phyloP scores from a whole-genome alignment of 2,797 vertebrate genomes.

The Taeniopygia guttata region DNA sequence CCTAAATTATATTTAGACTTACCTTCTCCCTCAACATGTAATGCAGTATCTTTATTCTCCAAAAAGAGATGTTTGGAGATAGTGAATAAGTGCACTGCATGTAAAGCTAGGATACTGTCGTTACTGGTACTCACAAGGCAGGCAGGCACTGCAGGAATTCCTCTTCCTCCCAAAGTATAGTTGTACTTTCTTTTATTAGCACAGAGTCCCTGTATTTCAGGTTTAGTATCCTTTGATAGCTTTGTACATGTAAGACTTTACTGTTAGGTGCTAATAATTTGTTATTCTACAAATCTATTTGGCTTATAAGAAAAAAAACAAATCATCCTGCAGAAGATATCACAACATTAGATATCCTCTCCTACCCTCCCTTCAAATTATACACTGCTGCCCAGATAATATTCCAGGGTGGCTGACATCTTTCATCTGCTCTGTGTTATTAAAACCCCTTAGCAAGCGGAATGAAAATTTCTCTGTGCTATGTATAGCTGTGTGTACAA shows the following conservation, averaged over 20 bases:
- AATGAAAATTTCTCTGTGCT: slow-evolving; percentile 13
- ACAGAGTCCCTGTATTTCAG: neutral
- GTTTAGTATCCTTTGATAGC: neutral
- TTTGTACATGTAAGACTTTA: neutral
- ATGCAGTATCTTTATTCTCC: neutral
- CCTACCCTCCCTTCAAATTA: neutral
- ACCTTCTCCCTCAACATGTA: neutral
- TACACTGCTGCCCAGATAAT: neutral
- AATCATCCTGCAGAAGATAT: neutral
- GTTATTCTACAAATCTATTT: neutral
- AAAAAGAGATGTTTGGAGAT: neutral
- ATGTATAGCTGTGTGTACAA: neutral
- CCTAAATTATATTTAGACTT: neutral
- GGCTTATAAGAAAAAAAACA: neutral
- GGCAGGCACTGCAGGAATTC: neutral
- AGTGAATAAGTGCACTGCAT: neutral
- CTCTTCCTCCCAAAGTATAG: neutral
- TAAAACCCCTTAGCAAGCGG: slow-evolving; percentile 6
- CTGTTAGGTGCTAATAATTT: neutral
- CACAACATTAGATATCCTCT: neutral
- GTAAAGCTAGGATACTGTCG: neutral
- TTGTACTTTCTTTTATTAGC: neutral
- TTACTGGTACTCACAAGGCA: neutral
- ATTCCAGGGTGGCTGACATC: neutral
- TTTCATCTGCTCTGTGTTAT: neutral